These are phyloP conservation scores for Drosophila aldrichi DNA, from an alignment of 2,888 invertebrate species.

Conservation along the genomic window DNA sequence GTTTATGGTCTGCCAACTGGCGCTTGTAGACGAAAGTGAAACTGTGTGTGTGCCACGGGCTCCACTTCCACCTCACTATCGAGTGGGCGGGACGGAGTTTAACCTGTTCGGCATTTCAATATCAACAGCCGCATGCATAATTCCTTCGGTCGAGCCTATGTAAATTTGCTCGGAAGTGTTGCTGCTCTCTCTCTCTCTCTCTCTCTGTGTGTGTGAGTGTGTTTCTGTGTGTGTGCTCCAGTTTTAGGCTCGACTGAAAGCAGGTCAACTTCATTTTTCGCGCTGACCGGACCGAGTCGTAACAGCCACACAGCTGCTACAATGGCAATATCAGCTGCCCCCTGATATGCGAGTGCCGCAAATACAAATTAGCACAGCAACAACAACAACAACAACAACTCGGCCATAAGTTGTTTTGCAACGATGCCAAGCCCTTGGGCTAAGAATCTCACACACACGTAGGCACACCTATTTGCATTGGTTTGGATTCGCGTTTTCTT, in stretches of 20 bases:
- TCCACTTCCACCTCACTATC: slow-evolving; percentile 21
- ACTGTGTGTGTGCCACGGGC: slow-evolving; percentile 44
- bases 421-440: slow-evolving; percentile 64
- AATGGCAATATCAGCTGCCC: slow-evolving; percentile 43
- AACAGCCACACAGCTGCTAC: slow-evolving; percentile 46
- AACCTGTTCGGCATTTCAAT: slow-evolving; percentile 74
- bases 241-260: slow-evolving; percentile 52
- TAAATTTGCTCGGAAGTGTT: slow-evolving; percentile 68
- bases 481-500: slow-evolving; percentile 61
- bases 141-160: slow-evolving; percentile 69
- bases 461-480: slow-evolving; percentile 37
- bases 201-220: neutral
- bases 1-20: slow-evolving; percentile 74
- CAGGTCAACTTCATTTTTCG: slow-evolving; percentile 82
- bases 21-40: slow-evolving; percentile 67
- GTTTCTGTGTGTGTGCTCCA: neutral
- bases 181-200: neutral
- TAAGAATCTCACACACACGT: slow-evolving; percentile 17
- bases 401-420: slow-evolving; percentile 74
- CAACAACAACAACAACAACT: slow-evolving; percentile 36
- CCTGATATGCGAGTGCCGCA: slow-evolving; percentile 71
- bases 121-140: slow-evolving; percentile 79
- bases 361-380: slow-evolving; percentile 76
- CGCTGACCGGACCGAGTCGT: slow-evolving; percentile 68
- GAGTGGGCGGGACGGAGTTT: slow-evolving; percentile 54